Conservation (phyloP, 2,113 vertebrate genomes). For the Prunella fulvescens region DNA sequence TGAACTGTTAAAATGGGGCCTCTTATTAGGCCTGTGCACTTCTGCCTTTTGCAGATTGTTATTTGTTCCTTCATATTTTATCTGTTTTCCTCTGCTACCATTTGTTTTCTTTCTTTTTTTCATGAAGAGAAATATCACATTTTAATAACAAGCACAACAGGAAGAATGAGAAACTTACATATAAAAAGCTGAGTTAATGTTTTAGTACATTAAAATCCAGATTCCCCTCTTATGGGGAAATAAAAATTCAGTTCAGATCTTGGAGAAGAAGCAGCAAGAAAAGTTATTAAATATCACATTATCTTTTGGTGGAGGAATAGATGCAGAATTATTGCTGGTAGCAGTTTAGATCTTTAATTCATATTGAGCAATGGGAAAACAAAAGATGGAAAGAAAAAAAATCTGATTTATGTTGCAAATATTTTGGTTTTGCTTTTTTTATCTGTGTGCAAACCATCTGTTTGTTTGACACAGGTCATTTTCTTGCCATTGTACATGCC, state of each 20-base stretch:
- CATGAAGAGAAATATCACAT: neutral
- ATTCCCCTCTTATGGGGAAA: neutral
- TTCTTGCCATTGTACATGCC: neutral
- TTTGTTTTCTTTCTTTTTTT: neutral
- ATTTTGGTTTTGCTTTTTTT: neutral
- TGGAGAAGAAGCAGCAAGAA: neutral
- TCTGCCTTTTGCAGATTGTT: neutral
- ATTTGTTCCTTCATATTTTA: neutral
- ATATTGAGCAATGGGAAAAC: neutral
- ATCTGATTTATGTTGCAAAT: neutral
- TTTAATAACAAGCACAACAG: neutral
- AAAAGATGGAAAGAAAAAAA: neutral
- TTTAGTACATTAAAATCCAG: neutral
- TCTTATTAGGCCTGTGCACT: neutral
- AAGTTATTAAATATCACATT: neutral
- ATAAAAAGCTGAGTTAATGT: neutral
- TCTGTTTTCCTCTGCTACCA: neutral
- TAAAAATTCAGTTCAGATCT: neutral
- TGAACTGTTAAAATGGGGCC: neutral
- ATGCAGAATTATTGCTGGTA: neutral
- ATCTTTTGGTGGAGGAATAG: neutral
- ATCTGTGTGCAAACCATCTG: neutral
- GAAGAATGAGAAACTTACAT: neutral
- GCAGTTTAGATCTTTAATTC: neutral
- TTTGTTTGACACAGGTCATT: neutral